Evolutionary conservation across 37 sponge, comb jelly and placozoan species (phyloP).

Genomic region (Agelas oroides): DNA sequence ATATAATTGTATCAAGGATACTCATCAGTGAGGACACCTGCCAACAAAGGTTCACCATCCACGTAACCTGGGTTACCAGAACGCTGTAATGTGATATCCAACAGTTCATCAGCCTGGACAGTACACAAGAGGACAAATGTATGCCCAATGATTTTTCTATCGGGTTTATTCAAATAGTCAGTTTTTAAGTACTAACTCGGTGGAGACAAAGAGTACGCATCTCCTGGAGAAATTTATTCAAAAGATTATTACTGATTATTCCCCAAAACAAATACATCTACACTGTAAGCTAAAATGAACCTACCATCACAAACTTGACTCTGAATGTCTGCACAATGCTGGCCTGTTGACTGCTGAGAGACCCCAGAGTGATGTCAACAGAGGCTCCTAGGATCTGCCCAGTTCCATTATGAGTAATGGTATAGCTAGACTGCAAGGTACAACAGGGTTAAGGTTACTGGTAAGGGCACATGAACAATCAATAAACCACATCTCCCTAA

Average conservation of each 20-base stretch:
- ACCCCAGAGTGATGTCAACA: not conserved
- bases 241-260: no score
- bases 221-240: no score
- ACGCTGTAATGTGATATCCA: not conserved
- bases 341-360: not conserved
- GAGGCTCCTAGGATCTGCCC: conserved; percentile 2
- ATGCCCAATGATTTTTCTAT: no score
- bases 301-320: conserved; percentile 8
- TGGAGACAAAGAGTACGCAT: no score
- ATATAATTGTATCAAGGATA: not conserved
- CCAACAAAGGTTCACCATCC: conserved; percentile 23
- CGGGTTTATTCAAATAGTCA: no score
- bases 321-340: not conserved
- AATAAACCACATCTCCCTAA: no score
- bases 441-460: no score
- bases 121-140: no score
- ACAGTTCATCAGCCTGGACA: not conserved
- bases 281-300: not conserved
- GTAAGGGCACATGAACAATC: no score
- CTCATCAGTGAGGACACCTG: conserved; percentile 10
- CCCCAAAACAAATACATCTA: no score
- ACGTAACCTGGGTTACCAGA: conserved; percentile 51
- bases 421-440: not conserved
- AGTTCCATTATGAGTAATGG: conserved; percentile 26
- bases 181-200: no score